phyloP scores from a whole-genome alignment of 2,113 vertebrate genomes.

The Nanorana parkeri region DNA sequence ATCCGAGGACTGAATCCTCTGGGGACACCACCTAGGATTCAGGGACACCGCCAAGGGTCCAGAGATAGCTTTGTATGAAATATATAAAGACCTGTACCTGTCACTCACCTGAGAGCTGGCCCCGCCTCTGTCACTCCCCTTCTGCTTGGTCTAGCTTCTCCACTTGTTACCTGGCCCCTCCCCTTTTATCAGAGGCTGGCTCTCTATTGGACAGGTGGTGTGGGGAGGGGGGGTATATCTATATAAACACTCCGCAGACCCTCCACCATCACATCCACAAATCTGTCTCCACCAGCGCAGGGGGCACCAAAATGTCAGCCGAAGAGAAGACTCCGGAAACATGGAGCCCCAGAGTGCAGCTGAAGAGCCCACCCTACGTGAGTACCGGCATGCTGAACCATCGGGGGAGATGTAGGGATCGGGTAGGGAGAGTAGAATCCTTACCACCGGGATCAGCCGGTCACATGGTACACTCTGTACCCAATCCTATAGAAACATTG shows the following conservation, averaged over 20 bases:
- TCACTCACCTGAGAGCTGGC: not conserved
- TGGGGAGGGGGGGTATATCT: not conserved
- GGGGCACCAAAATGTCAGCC: constrained; percentile 27
- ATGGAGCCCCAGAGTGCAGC: constrained; percentile 43
- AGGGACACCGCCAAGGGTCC: too few species aligned
- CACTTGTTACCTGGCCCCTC: not conserved
- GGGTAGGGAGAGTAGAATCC: too few species aligned
- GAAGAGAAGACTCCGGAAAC: constrained; percentile 58
- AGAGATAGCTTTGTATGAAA: not conserved
- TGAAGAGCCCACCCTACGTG: constrained; percentile 60
- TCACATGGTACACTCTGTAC: too few species aligned
- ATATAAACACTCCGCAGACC: not conserved
- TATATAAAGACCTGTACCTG: not conserved
- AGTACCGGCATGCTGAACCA: not conserved
- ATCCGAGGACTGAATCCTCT: too few species aligned
- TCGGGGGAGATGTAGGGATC: too few species aligned
- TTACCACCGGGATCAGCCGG: too few species aligned
- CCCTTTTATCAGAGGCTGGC: not conserved
- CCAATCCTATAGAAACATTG: too few species aligned
- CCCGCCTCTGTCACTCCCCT: not conserved
- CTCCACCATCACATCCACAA: not conserved
- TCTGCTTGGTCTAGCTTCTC: too few species aligned
- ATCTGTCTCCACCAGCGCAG: not conserved
- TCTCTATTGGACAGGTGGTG: constrained; percentile 9
- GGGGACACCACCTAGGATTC: not conserved